These are phyloP conservation scores for Oplegnathus fasciatus DNA, from an alignment of 2,113 vertebrate species.

Conservation along the genomic window DNA sequence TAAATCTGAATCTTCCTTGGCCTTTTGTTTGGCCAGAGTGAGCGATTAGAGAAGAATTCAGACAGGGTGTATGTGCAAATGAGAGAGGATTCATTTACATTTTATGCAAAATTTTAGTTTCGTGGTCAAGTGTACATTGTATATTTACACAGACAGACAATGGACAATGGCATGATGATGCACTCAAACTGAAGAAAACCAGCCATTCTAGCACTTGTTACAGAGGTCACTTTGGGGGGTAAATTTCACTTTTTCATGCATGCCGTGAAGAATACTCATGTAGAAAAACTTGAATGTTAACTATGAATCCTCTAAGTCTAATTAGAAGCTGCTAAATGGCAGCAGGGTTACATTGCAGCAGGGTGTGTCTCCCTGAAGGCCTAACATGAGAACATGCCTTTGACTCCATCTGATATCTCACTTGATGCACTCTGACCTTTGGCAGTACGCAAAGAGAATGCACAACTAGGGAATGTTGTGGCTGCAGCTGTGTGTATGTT, in stretches of 20 bases:
- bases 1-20: conserved; percentile 65
- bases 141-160: conserved; percentile 13
- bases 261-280: neutral
- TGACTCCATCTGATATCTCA: conserved; percentile 61
- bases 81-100: conserved; percentile 4
- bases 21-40: conserved; percentile 67
- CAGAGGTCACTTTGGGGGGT: conserved; percentile 1
- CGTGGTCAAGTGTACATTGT: conserved; percentile 28
- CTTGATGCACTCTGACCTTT: conserved; percentile 68
- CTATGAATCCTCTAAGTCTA: neutral
- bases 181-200: neutral
- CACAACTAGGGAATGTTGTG: conserved; percentile 13
- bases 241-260: neutral
- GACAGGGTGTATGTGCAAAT: conserved; percentile 38
- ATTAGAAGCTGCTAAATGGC: conserved; percentile 42
- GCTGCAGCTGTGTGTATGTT: conserved; percentile 39
- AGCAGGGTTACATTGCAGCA: conserved; percentile 16
- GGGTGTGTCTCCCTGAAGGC: conserved; percentile 56
- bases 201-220: neutral
- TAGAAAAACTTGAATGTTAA: neutral
- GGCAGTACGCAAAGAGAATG: conserved; percentile 48
- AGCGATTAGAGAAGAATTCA: conserved; percentile 62
- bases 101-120: conserved; percentile 35
- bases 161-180: neutral
- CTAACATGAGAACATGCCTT: conserved; percentile 61